Conservation (phyloP, 2,113 vertebrate species). For the Bothrops jararaca region DNA sequence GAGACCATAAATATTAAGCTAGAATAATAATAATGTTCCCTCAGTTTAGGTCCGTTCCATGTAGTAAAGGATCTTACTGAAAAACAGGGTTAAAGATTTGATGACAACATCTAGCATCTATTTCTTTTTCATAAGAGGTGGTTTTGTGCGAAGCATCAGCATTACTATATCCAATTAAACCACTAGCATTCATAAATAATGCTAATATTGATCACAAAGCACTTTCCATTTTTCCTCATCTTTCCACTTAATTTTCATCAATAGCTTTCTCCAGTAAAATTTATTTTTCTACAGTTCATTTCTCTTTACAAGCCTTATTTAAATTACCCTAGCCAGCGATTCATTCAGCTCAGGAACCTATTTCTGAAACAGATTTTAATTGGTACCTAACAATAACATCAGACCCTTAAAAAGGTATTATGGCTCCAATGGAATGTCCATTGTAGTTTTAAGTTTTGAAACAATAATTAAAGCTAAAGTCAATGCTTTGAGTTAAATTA, state of each 20-base stretch:
- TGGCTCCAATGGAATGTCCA: not conserved
- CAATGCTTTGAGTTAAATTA: not conserved
- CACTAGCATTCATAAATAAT: not conserved
- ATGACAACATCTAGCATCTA: not conserved
- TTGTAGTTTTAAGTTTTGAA: not conserved
- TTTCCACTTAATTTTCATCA: not conserved
- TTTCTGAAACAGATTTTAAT: not conserved
- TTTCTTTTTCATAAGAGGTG: not conserved
- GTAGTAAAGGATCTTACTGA: not conserved
- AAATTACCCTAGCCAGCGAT: not conserved
- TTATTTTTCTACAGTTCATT: not conserved
- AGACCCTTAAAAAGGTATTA: not conserved
- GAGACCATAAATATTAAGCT: not conserved
- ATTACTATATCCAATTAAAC: not conserved
- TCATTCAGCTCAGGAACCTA: not conserved
- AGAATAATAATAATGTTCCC: not conserved
- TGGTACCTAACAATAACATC: not conserved
- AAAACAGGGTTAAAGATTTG: not conserved
- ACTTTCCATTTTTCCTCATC: not conserved
- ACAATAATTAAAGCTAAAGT: not conserved
- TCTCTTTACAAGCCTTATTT: not conserved
- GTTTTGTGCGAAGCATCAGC: not conserved
- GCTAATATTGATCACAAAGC: not conserved
- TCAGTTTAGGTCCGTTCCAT: not conserved
- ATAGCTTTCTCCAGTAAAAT: not conserved